Evolutionary conservation across 1,140 invertebrate genomes (phyloP), one percentile per base, ranked within the genome.

Genomic region (Galleria mellonella): DNA sequence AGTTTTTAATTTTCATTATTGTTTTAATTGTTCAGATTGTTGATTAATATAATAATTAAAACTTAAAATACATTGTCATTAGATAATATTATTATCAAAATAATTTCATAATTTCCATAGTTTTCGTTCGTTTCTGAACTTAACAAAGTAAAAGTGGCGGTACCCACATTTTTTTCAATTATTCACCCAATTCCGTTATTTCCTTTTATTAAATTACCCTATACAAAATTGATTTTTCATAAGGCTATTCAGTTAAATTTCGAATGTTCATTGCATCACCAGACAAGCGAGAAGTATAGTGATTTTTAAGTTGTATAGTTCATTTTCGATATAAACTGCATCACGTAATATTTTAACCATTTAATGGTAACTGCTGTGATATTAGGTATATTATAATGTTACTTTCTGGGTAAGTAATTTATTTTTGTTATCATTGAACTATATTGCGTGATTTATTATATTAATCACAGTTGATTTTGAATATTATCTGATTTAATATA

Each of bases 211-310:
- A n/a, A 46, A 33, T 9, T 71, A 73, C 70, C 70, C 59, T 32
- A 67, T 55, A 47, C 30, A 15, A 37, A 13, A 33, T 8, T 7
- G 28, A 36, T 32, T 37, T 41, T 33, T 36, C 23, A 8, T 33
- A 35, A 53, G 31, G 44, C 23, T 32, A 13, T 30, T 14, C 55
- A 31, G 14, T 55, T 48, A 42, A 13, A 42, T 32, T 49, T 61
- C 9, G 51, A 72, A 51, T 55, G 45, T 38, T 55, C 73, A 81
- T 81, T 77, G 51, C 62, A 69, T 41, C 51, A 47, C 30, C 55
- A 51, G 62, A 48, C 64, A 58, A 63, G 58, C 67, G 50, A 14
- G 48, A 56, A 67, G 59, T n/a, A 64, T 46, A 52, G 44, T 47
- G 33, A 51, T 56, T 61, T 58, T 51, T 27, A 45, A 48, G 48